Evolutionary conservation across 92 coral and sea anemone species (phyloP).

Genomic region (Epizoanthus rinbou): DNA sequence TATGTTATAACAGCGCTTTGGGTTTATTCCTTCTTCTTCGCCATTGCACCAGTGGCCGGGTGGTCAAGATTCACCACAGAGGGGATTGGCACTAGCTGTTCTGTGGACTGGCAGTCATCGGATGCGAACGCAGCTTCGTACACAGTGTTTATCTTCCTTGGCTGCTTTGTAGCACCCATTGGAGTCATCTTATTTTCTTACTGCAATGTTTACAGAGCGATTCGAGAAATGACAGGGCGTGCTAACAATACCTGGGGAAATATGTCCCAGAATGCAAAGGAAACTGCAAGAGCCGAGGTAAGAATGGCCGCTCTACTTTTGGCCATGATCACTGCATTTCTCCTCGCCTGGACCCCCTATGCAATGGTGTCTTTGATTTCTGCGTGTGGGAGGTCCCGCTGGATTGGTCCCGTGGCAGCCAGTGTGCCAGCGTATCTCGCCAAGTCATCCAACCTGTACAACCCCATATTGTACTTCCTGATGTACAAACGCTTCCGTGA

Average conservation of each 20-base stretch:
- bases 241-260: conserved; percentile 21
- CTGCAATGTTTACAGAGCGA: background rate
- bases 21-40: conserved; percentile 16
- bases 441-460: conserved; percentile 29
- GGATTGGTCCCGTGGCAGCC: background rate
- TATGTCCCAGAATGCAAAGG: background rate
- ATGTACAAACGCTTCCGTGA: too few species aligned
- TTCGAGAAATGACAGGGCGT: background rate
- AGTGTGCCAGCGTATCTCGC: conserved; percentile 10
- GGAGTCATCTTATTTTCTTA: conserved; percentile 8
- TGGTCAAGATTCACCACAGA: conserved; percentile 23
- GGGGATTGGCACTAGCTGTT: conserved; percentile 26
- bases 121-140: background rate
- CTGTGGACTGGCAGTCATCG: conserved; percentile 17
- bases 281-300: background rate
- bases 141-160: background rate
- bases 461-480: too few species aligned
- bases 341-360: conserved; percentile 26
- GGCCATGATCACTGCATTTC: conserved; percentile 2
- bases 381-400: background rate
- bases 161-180: conserved; percentile 16
- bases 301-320: background rate
- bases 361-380: conserved; percentile 12
- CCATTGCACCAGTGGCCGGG: conserved; percentile 19
- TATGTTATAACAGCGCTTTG: background rate